These are phyloP conservation scores for Lacerta viridis DNA, from an alignment of 2,797 vertebrate species.

Conservation along the genomic window DNA sequence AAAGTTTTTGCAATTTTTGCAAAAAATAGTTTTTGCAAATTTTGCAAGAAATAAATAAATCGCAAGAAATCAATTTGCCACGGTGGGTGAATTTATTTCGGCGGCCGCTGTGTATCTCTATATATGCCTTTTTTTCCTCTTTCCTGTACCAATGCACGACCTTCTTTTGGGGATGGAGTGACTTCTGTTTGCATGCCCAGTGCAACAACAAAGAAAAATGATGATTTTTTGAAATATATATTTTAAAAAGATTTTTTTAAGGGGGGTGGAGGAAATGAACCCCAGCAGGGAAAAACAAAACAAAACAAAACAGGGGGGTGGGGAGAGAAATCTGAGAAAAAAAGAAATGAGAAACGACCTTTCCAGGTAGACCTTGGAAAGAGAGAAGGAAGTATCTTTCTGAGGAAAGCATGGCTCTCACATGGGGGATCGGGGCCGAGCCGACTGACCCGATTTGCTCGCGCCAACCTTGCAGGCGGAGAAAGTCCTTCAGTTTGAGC, in stretches of 20 bases:
- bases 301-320: conserved; percentile 63
- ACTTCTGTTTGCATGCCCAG: conserved; percentile 99
- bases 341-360: conserved; percentile 52
- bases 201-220: conserved; percentile 80
- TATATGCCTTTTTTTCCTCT: conserved; percentile 84
- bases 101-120: not conserved
- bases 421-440: conserved; percentile 77
- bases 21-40: too few relatives aligned
- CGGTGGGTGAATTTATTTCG: too few relatives aligned
- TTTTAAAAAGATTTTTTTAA: conserved; percentile 26
- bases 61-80: too few relatives aligned
- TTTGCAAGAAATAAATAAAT: too few relatives aligned
- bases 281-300: conserved; percentile 65
- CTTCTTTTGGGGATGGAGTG: conserved; percentile 95
- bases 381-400: conserved; percentile 76
- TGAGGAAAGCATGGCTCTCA: conserved; percentile 87
- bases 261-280: conserved; percentile 57
- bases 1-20: too few relatives aligned
- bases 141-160: conserved; percentile 97
- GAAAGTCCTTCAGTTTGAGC: conserved; percentile 99
- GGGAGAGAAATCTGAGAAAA: conserved; percentile 58
- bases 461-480: conserved; percentile 93
- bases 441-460: conserved; percentile 84
- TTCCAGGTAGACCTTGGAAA: conserved; percentile 67
- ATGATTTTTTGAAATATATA: conserved; percentile 11